These are phyloP conservation scores for Mesocentrotus franciscanus DNA, from an alignment of 53 echinoderm and acorn worm species.

Conservation along the genomic window DNA sequence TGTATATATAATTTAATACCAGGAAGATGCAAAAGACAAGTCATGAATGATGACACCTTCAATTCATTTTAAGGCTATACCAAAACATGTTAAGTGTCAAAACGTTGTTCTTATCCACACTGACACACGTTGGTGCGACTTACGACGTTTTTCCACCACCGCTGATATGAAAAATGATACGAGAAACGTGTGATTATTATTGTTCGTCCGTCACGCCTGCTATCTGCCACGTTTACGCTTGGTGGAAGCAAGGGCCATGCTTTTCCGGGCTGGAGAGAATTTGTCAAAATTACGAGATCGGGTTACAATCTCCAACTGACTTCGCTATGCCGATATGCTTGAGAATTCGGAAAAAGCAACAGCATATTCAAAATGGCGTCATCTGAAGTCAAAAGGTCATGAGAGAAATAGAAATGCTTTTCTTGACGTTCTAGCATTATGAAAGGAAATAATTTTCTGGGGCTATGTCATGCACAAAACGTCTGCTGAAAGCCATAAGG, in stretches of 20 bases:
- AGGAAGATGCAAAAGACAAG: no score
- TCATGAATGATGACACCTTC: no score
- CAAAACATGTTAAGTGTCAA: not conserved
- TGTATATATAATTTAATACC: no score
- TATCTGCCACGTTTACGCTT: slow-evolving; percentile 17
- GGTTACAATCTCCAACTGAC: slow-evolving; percentile 29
- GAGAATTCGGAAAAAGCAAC: slow-evolving; percentile 41
- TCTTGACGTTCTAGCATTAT: no score
- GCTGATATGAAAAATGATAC: not conserved
- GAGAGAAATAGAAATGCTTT: not conserved
- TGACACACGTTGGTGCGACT: not conserved
- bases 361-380: slow-evolving; percentile 42
- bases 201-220: slow-evolving; percentile 20
- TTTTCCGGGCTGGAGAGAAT: slow-evolving; percentile 40
- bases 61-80: no score
- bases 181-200: slow-evolving; percentile 28
- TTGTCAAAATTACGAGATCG: slow-evolving; percentile 21
- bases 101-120: not conserved
- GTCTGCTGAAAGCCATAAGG: no score
- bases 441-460: no score
- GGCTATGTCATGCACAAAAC: no score
- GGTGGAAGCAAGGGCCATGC: not conserved
- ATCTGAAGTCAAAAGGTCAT: not conserved
- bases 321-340: slow-evolving; percentile 49
- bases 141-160: not conserved